Conservation (phyloP, 2,113 vertebrate species). For the Neolamprologus modestus region DNA sequence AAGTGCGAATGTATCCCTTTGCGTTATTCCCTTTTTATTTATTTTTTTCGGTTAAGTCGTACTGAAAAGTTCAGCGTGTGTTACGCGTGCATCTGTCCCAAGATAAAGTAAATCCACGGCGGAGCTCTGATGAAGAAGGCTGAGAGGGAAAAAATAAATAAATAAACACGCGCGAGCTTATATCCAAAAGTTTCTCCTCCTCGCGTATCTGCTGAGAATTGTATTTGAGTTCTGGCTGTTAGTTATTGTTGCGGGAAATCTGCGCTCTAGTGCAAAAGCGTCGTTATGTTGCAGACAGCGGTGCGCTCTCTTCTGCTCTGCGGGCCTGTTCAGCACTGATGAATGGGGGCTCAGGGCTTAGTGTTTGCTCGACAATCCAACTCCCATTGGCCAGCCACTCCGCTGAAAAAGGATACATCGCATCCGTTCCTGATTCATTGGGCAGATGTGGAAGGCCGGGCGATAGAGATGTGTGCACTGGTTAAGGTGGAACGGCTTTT, state of each 20-base stretch:
- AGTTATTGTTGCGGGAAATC: background rate
- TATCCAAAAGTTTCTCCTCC: constrained; percentile 28
- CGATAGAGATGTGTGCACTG: constrained; percentile 43
- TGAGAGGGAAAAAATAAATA: background rate
- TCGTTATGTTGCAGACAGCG: constrained; percentile 3
- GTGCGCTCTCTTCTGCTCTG: constrained; percentile 27
- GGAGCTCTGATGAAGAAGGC: background rate
- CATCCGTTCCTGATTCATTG: constrained; percentile 77
- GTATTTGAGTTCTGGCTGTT: background rate
- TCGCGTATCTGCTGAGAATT: background rate
- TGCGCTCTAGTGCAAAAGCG: constrained; percentile 10
- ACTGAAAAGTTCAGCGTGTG: background rate
- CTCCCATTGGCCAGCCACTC: constrained; percentile 70
- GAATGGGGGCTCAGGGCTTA: constrained; percentile 67
- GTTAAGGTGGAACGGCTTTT: constrained; percentile 69
- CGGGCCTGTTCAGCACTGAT: constrained; percentile 63
- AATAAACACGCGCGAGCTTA: background rate
- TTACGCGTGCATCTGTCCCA: constrained; percentile 28
- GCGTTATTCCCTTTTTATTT: constrained; percentile 34
- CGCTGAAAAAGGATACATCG: constrained; percentile 75
- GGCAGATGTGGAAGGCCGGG: constrained; percentile 63
- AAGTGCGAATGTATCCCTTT: constrained; percentile 41
- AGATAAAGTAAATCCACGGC: constrained; percentile 58
- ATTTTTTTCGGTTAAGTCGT: background rate
- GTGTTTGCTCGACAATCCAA: constrained; percentile 67